Evolutionary conservation across 2,888 invertebrate species (phyloP).

Genomic region (Nomada flava): DNA sequence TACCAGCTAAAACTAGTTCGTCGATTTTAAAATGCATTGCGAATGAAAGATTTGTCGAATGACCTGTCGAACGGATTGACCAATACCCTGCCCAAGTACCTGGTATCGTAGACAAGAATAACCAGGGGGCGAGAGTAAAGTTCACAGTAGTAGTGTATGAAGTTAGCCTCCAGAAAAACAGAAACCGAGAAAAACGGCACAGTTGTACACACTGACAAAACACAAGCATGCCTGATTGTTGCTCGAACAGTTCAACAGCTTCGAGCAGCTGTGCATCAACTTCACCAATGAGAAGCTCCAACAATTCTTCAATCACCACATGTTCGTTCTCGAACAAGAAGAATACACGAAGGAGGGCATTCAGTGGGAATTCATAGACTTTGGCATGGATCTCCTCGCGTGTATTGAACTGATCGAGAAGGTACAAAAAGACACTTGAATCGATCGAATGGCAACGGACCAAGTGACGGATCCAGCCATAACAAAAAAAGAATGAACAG

Average conservation of each 20-base stretch:
- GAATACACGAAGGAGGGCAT: slow-evolving; percentile 96
- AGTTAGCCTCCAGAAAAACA: not conserved
- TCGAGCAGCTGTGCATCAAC: slow-evolving; percentile 97
- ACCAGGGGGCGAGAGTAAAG: slow-evolving; percentile 2
- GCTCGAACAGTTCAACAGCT: slow-evolving; percentile 88
- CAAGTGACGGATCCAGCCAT: slow-evolving; percentile 50
- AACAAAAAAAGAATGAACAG: not conserved
- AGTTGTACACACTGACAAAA: slow-evolving; percentile 25
- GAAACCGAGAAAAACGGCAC: not conserved
- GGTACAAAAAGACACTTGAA: slow-evolving; percentile 85
- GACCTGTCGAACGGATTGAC: slow-evolving; percentile 12
- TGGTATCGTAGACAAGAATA: slow-evolving; percentile 4
- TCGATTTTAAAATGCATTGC: not conserved
- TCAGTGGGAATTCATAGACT: slow-evolving; percentile 97
- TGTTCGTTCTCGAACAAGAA: slow-evolving; percentile 97
- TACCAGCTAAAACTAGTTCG: not conserved
- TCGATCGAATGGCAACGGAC: slow-evolving; percentile 58
- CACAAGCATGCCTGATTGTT: slow-evolving; percentile 68
- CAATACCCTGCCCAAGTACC: not conserved
- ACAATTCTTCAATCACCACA: slow-evolving; percentile 98
- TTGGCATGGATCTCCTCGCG: slow-evolving; percentile 97
- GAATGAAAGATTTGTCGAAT: not conserved
- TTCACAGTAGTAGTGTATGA: not conserved
- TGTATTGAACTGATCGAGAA: slow-evolving; percentile 98
- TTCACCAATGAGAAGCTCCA: slow-evolving; percentile 97